These are phyloP conservation scores for Phoxinus dragarum DNA, from an alignment of 2,797 vertebrate species.

Conservation along the genomic window DNA sequence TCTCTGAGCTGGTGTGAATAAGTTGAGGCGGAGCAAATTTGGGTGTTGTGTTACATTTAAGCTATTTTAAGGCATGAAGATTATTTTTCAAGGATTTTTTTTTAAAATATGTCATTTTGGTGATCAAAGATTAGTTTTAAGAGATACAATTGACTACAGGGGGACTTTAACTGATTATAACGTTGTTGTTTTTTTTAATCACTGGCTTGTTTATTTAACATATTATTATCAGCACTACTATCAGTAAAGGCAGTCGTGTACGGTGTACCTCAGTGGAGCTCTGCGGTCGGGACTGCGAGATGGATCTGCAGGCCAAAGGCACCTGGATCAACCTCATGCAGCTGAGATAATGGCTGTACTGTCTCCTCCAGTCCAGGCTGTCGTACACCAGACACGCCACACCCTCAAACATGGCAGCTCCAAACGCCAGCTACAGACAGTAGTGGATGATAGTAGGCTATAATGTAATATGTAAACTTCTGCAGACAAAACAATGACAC, in stretches of 20 bases:
- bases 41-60: too few species aligned
- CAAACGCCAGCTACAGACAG: constrained; percentile 78
- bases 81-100: too few species aligned
- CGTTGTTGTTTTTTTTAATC: background rate
- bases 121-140: too few species aligned
- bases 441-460: background rate
- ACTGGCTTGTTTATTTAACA: background rate
- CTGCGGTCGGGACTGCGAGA: constrained; percentile 46
- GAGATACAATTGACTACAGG: too few species aligned
- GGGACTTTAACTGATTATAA: background rate
- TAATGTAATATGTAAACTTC: background rate
- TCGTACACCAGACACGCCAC: constrained; percentile 89
- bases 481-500: too few species aligned
- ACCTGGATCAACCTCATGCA: constrained; percentile 79
- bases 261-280: constrained; percentile 65
- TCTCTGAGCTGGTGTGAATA: too few species aligned
- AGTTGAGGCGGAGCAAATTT: too few species aligned
- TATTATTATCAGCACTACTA: background rate
- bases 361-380: constrained; percentile 85
- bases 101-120: too few species aligned
- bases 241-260: constrained; percentile 48
- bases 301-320: constrained; percentile 64
- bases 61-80: too few species aligned
- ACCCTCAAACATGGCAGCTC: constrained; percentile 82
- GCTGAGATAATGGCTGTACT: constrained; percentile 85